Base-by-base conservation (phyloP, 2,113 vertebrate species). In the Cynopterus brachyotis region DNA sequence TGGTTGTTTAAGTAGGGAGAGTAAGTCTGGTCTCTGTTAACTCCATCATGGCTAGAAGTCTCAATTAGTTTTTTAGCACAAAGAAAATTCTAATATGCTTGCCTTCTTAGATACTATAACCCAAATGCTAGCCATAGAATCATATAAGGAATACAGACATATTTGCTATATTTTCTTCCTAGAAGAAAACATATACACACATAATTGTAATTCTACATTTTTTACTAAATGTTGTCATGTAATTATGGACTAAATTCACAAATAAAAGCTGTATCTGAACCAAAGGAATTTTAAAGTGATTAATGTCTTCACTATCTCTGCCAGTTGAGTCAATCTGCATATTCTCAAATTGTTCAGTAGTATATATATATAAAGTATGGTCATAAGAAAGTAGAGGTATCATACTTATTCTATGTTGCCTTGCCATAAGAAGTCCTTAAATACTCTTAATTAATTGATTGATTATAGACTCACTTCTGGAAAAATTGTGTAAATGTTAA, bases 401-500 rank as follows among this genome's bases (percentile, higher is more conserved):
- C 11, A 3, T 32, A 26, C 13, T 73, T 78, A 20, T 28, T 60
- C 81, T 47, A 35, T 55, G 35, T 12, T 75, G 40, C 12, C 32
- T 80, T 89, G 53, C 75, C 64, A 47, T 73, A n/a, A 82, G 19
- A 73, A 30, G 12, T 40, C 42, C 95, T 83, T 67, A 89, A 60
- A 79, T 60, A 72, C 72, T 80, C 55, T 59, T 92, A 35, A 81
- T 80, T 91, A 30, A 53, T 40, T 93, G 35, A 47, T 28, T 75
- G 37, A 67, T 80, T 96, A 30, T 15, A 96, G n/a, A 62, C 45
- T 95, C 47, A 96, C 11, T 80, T 47, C 66, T 87, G 28, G 50
- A 96, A 95, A 88, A 76, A 9, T 1, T 80, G 9, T 75, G 10
- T 75, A 93, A 89, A 86, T 73, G 20, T 91, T 85, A 89, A 92